Evolutionary conservation across 2,797 vertebrate genomes (phyloP).

Genomic region (Sitta carolinensis): DNA sequence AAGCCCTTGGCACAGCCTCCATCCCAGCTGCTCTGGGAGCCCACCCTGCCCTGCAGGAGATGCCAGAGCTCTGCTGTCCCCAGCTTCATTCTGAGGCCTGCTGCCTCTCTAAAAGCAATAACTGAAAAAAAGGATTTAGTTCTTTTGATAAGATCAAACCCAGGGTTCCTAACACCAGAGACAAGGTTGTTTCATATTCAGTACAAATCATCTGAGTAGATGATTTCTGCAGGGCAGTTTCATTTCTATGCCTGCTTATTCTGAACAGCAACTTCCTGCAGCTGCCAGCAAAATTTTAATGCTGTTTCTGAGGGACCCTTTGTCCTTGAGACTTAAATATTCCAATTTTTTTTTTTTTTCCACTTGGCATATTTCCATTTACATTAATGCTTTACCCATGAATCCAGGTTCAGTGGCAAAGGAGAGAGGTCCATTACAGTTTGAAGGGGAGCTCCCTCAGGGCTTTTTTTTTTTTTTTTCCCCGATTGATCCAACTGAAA

Average conservation of each 20-base stretch:
- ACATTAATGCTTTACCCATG: not conserved
- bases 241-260: not conserved
- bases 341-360: not conserved
- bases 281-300: not conserved
- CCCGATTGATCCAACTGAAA: conserved; percentile 74
- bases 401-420: conserved; percentile 82
- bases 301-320: not conserved
- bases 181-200: not conserved
- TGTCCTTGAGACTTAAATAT: not conserved
- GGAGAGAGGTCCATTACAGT: conserved; percentile 74
- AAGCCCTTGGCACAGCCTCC: not conserved
- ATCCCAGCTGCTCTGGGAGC: not conserved
- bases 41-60: not conserved
- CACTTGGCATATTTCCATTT: not conserved
- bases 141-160: not conserved
- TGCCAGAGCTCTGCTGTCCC: not conserved
- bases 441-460: conserved; percentile 80
- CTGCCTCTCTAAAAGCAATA: not conserved
- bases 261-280: not conserved
- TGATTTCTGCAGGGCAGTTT: not conserved
- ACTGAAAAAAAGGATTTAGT: not conserved
- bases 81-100: not conserved
- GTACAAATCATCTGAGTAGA: not conserved
- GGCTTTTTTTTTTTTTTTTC: conserved; percentile 68
- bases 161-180: not conserved